phyloP scores from a whole-genome alignment of 2,113 vertebrate species.

The Bothrops jararaca region DNA sequence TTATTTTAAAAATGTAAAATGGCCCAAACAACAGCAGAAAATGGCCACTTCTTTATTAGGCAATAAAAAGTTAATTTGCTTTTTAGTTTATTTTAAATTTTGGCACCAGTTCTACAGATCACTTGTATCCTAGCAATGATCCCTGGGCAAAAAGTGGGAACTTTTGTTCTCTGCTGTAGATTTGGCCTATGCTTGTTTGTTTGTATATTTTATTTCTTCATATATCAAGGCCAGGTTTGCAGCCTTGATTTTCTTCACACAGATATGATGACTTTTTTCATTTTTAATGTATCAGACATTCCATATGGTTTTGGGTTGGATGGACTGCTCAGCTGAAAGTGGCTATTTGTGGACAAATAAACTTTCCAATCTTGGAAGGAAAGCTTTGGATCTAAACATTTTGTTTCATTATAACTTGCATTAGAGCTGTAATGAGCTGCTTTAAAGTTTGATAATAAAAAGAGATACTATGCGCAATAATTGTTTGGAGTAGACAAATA shows the following conservation, averaged over 20 bases:
- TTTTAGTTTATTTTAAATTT: background rate
- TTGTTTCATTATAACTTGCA: background rate
- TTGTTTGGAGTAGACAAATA: background rate
- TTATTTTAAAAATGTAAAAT: background rate
- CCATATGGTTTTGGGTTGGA: background rate
- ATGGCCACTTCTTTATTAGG: background rate
- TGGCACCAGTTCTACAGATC: background rate
- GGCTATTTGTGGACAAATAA: background rate
- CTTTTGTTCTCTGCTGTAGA: background rate
- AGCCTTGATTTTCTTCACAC: background rate
- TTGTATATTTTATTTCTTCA: background rate
- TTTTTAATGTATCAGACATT: background rate
- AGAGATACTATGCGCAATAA: background rate
- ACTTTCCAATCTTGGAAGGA: background rate
- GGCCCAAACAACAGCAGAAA: background rate
- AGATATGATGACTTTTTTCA: background rate
- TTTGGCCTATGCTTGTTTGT: background rate
- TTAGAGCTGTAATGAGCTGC: background rate
- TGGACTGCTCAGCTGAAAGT: background rate
- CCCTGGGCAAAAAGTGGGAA: background rate
- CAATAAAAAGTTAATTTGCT: background rate
- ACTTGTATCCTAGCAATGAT: background rate
- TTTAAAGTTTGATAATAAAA: background rate
- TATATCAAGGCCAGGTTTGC: background rate
- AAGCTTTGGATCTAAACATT: background rate